phyloP scores from a whole-genome alignment of 2,797 vertebrate species.

The Dipus sagitta region DNA sequence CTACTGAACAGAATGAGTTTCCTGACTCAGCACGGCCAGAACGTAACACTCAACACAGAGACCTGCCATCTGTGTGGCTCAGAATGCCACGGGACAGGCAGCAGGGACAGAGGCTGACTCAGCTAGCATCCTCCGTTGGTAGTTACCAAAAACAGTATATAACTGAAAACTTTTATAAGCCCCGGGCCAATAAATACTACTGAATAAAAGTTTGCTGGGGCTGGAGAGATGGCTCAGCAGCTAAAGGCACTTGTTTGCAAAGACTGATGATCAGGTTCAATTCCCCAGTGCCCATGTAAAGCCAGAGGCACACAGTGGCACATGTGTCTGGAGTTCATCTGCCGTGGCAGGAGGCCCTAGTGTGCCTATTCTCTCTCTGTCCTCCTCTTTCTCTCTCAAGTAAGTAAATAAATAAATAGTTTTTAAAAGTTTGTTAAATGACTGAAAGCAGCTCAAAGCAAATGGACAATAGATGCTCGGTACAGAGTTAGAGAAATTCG shows the following conservation, averaged over 20 bases:
- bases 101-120: neutral
- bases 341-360: too few species aligned
- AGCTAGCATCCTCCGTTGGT: neutral
- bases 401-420: too few species aligned
- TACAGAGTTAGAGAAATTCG: neutral
- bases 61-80: neutral
- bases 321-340: too few species aligned
- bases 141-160: constrained; percentile 9
- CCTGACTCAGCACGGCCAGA: neutral
- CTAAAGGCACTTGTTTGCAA: too few species aligned
- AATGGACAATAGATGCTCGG: neutral
- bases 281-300: too few species aligned
- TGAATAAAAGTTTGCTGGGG: too few species aligned
- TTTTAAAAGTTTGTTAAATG: constrained; percentile 35
- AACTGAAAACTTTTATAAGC: neutral
- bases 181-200: neutral
- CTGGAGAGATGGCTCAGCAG: too few species aligned
- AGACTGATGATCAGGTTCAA: too few species aligned
- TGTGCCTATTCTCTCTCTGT: too few species aligned
- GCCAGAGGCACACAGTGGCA: too few species aligned
- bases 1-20: neutral
- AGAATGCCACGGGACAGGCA: neutral
- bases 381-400: too few species aligned
- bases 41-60: neutral
- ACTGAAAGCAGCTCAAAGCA: constrained; percentile 39